These are phyloP conservation scores for Brachionus paranguensis DNA, from an alignment of 1,140 invertebrate genomes.

Conservation along the genomic window DNA sequence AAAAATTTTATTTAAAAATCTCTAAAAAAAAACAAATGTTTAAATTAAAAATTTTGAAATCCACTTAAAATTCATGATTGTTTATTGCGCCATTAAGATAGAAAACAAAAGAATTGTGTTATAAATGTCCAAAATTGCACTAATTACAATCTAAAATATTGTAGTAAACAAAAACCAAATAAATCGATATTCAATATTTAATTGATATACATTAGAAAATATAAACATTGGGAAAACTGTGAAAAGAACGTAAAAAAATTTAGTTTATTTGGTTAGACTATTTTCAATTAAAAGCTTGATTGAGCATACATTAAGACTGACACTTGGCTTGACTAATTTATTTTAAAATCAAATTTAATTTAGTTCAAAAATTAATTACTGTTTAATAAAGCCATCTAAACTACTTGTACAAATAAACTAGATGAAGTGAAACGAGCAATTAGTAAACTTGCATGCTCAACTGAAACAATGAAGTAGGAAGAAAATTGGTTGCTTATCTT, in stretches of 20 bases:
- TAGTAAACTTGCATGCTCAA: not conserved
- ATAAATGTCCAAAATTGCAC: not conserved
- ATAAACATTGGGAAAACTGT: constrained; percentile 1
- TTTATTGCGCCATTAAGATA: not conserved
- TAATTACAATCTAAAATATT: not conserved
- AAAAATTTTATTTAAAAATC: not conserved
- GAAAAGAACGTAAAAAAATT: not conserved
- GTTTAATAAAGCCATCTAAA: constrained; percentile 7
- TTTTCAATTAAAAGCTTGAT: constrained; percentile 1
- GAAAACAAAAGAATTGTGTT: not conserved
- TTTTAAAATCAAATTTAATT: constrained; percentile 16
- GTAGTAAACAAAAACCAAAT: not conserved
- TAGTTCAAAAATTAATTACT: constrained; percentile 22
- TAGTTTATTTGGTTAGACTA: not conserved
- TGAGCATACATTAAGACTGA: constrained; percentile 17
- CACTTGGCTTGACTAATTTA: constrained; percentile 35
- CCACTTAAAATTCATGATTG: not conserved
- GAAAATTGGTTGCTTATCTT: constrained; percentile 10
- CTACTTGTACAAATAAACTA: not conserved
- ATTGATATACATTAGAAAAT: not conserved
- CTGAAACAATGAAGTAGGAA: not conserved
- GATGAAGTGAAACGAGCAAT: not conserved
- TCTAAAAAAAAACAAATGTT: not conserved
- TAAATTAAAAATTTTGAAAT: not conserved
- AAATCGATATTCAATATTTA: not conserved